phyloP scores from a whole-genome alignment of 2,888 invertebrate species.

The Eupithecia inturbata region DNA sequence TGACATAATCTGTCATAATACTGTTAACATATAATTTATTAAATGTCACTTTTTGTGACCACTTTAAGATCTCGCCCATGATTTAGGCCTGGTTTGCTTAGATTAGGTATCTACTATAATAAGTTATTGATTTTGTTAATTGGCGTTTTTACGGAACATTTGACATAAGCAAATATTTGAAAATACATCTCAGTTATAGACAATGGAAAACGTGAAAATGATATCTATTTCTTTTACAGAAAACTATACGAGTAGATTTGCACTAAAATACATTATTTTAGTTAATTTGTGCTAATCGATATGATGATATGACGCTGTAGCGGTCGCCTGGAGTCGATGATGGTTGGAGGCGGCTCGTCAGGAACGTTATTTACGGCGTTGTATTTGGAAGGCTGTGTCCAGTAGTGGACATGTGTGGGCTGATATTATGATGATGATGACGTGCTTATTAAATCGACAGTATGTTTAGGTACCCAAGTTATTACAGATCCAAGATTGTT shows the following conservation, averaged over 20 bases:
- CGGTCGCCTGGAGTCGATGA: no score
- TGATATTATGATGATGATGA: no score
- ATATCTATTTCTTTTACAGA: no score
- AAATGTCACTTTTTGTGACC: background rate
- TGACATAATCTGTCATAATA: slow-evolving; percentile 25
- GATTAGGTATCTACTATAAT: no score
- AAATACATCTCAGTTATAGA: background rate
- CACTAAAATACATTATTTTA: background rate
- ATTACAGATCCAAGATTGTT: background rate
- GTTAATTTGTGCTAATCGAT: background rate
- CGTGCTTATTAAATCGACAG: no score
- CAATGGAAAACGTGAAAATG: background rate
- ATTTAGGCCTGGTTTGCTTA: no score
- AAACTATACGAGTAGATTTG: background rate
- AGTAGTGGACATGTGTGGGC: no score
- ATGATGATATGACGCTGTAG: no score
- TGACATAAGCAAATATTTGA: background rate
- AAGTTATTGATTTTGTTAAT: slow-evolving; percentile 2
- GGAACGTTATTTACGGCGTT: no score
- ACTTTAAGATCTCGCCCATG: background rate
- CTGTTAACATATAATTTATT: background rate
- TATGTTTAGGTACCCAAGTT: no score
- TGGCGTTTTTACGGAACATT: background rate
- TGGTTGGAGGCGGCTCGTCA: no score
- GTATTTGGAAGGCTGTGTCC: no score